Evolutionary conservation across 2,888 invertebrate genomes (phyloP).

Genomic region (Calameuta idolon): DNA sequence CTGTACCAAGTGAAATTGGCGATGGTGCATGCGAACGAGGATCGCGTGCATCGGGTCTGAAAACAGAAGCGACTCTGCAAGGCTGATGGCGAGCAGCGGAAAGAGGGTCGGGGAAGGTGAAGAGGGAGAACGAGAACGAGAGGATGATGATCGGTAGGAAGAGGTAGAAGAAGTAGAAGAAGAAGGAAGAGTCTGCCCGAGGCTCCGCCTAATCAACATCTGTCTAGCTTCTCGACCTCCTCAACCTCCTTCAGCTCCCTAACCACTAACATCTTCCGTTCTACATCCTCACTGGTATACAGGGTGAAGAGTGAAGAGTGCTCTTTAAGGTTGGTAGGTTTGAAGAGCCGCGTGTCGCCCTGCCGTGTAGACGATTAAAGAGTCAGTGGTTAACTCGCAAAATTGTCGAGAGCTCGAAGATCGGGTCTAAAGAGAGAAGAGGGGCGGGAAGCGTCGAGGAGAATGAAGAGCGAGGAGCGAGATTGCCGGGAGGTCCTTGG

Average conservation of each 20-base stretch:
- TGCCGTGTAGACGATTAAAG: neutral
- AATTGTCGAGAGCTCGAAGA: neutral
- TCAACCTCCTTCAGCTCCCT: conserved; percentile 21
- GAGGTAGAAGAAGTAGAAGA: conserved; percentile 28
- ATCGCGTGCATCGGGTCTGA: conserved; percentile 58
- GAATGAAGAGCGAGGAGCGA: neutral
- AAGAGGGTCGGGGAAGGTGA: conserved; percentile 33
- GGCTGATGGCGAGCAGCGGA: conserved; percentile 44
- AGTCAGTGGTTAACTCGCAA: neutral
- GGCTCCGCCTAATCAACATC: conserved; percentile 60
- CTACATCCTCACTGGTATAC: neutral
- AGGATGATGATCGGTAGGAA: conserved; percentile 22
- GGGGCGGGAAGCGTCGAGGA: neutral
- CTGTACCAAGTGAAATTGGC: neutral
- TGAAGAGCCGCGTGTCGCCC: neutral
- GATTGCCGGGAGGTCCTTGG: neutral
- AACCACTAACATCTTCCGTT: neutral
- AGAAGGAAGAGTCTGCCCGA: conserved; percentile 37
- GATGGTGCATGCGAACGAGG: conserved; percentile 38
- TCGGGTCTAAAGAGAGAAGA: neutral
- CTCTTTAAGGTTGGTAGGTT: neutral
- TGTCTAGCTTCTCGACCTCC: conserved; percentile 50
- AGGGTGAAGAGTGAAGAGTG: neutral
- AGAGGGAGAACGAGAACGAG: conserved; percentile 25
- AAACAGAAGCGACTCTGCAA: conserved; percentile 60